Conservation (phyloP, 1,140 invertebrate genomes). For the Caenorhabditis elegans region WBcel235 BX284604.4:7512501-7513000, state of each 20-base stretch:
- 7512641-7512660: constrained; percentile 8
- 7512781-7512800: not conserved
- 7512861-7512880: not conserved
- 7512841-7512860: not conserved
- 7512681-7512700: not conserved
- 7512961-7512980: not conserved
- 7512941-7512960: too few relatives aligned
- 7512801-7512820: not conserved
- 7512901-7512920: not conserved
- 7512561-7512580: constrained; percentile 1
- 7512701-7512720: not conserved
- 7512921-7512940: not conserved
- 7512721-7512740: not conserved
- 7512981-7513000: not conserved
- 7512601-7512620: constrained; percentile 28
- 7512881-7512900: not conserved
- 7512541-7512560: constrained; percentile 13
- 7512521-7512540: not conserved
- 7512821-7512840: not conserved
- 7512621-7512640: not conserved
- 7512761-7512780: not conserved
- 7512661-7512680: not conserved
- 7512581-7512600: constrained; percentile 8
- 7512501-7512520: not conserved
- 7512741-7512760: not conserved